Evolutionary conservation across 2,888 invertebrate species (phyloP).

Genomic region (Epistrophe eligans): DNA sequence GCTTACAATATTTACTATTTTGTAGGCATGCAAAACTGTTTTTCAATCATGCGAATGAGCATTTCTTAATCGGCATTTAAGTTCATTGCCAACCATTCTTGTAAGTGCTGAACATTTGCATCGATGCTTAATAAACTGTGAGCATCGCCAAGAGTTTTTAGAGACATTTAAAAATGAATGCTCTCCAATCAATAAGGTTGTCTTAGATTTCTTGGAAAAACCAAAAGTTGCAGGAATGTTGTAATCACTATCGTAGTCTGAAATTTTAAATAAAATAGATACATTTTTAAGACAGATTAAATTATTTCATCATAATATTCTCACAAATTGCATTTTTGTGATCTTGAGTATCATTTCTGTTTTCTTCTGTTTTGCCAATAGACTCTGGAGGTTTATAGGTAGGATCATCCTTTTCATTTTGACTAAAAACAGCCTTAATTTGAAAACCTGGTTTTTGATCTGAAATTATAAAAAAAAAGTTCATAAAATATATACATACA

Average conservation of each 20-base stretch:
- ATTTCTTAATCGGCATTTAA: constrained; percentile 78
- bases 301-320: background rate
- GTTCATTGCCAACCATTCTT: constrained; percentile 76
- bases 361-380: background rate
- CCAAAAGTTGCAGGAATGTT: constrained; percentile 39
- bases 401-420: background rate
- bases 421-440: constrained; percentile 8
- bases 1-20: background rate
- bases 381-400: background rate
- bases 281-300: background rate
- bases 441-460: background rate
- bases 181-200: constrained; percentile 23
- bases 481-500: too few relatives aligned
- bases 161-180: constrained; percentile 41
- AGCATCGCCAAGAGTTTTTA: constrained; percentile 77
- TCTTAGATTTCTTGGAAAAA: constrained; percentile 32
- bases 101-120: constrained; percentile 78
- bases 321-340: background rate
- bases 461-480: background rate
- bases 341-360: background rate
- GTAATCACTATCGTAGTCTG: background rate
- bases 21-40: background rate
- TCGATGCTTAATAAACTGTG: constrained; percentile 74
- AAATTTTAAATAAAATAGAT: background rate
- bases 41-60: background rate